phyloP scores from a whole-genome alignment of 2,113 vertebrate species.

The Oreochromis niloticus region DNA sequence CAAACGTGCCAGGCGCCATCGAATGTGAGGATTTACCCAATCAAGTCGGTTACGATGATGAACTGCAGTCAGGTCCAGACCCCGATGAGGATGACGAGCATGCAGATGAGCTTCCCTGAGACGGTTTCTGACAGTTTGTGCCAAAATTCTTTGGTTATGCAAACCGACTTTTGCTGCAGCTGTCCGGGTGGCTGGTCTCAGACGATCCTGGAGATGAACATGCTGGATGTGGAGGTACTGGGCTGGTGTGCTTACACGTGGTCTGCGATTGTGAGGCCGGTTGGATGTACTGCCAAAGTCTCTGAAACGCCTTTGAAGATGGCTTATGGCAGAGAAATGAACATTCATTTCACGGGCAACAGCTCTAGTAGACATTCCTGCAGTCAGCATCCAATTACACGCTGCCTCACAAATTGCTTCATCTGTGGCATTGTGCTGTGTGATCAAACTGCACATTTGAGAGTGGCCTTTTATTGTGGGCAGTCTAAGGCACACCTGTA shows the following conservation, averaged over 20 bases:
- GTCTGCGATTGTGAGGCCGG: neutral
- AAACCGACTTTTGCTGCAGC: neutral
- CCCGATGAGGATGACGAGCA: neutral
- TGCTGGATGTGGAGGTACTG: neutral
- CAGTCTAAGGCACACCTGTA: too few relatives aligned
- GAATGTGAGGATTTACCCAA: neutral
- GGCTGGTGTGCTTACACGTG: fast-evolving
- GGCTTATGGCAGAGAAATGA: neutral
- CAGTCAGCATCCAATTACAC: fast-evolving
- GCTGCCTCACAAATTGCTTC: neutral
- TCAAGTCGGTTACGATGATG: neutral
- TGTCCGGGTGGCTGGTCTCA: neutral
- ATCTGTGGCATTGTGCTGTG: fast-evolving
- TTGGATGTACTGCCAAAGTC: neutral
- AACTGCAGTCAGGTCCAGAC: neutral
- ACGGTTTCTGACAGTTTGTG: neutral
- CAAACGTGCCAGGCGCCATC: neutral
- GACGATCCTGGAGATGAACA: fast-evolving
- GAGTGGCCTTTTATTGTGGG: too few relatives aligned
- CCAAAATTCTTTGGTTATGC: neutral
- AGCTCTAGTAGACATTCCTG: neutral
- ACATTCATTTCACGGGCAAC: fast-evolving
- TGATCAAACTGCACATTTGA: neutral
- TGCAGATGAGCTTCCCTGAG: neutral
- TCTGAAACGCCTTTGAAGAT: neutral